These are phyloP conservation scores for Hydropotes inermis DNA, from an alignment of 2,113 vertebrate species.

Conservation along the genomic window DNA sequence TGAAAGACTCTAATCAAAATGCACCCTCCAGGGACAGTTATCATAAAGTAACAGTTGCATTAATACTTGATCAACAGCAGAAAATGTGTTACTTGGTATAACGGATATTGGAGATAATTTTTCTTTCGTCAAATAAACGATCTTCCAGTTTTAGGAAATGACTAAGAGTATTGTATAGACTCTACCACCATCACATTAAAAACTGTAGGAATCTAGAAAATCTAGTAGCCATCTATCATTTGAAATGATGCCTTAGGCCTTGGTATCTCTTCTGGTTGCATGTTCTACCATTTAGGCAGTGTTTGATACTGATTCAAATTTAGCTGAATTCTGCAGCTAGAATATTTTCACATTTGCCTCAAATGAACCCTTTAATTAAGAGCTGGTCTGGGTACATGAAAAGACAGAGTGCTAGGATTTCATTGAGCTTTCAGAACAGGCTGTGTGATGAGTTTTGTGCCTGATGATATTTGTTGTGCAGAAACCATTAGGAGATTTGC, in stretches of 20 bases:
- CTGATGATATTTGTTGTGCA: background rate
- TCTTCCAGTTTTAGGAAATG: background rate
- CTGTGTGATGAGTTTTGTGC: background rate
- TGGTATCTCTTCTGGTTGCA: background rate
- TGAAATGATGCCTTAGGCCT: background rate
- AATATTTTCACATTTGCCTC: background rate
- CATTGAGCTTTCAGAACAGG: background rate
- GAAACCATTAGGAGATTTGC: background rate
- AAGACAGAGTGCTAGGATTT: background rate
- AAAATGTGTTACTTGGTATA: background rate
- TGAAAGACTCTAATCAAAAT: constrained; percentile 28
- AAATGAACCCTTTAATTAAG: background rate
- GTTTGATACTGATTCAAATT: constrained; percentile 17
- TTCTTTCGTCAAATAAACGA: constrained; percentile 24
- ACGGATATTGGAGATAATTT: background rate
- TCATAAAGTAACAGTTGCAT: background rate
- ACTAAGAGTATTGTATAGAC: background rate
- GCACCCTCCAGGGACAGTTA: background rate
- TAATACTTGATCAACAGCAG: background rate
- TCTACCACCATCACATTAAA: background rate
- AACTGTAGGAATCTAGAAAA: background rate
- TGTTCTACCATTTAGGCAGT: background rate
- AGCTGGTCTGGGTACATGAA: background rate
- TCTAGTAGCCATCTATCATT: background rate
- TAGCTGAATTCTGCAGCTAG: background rate